These are phyloP conservation scores for Leucoptera coffeella DNA, from an alignment of 2,888 invertebrate genomes.

Conservation along the genomic window DNA sequence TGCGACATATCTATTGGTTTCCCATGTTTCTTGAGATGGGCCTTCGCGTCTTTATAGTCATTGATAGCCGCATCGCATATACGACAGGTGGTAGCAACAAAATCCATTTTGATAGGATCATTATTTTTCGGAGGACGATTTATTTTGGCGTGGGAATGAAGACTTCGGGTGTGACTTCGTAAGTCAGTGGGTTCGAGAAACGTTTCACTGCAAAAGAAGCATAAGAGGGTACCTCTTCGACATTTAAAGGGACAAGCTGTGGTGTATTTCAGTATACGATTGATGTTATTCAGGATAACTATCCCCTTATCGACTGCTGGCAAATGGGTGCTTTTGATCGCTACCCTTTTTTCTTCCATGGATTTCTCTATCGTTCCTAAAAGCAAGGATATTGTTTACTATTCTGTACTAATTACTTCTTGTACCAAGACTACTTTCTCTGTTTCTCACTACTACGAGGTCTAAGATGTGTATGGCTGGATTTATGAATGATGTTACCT, in stretches of 20 bases:
- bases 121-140: slow-evolving; percentile 26
- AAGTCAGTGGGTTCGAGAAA: slow-evolving; percentile 36
- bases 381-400: no score
- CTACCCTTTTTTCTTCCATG: no score
- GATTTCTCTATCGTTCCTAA: no score
- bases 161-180: slow-evolving; percentile 21
- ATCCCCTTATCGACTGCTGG: no score
- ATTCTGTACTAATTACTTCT: no score
- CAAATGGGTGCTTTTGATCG: no score
- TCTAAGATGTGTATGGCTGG: no score
- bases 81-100: slow-evolving; percentile 22
- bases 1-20: slow-evolving; percentile 21
- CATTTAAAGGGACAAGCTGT: slow-evolving; percentile 44
- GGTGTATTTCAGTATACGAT: slow-evolving; percentile 22
- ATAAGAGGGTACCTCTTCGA: slow-evolving; percentile 32
- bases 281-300: slow-evolving; percentile 33
- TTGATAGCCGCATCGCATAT: slow-evolving; percentile 18
- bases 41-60: slow-evolving; percentile 23
- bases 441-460: no score
- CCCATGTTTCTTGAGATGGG: slow-evolving; percentile 23
- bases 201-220: slow-evolving; percentile 32
- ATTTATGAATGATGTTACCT: no score
- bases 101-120: slow-evolving; percentile 39
- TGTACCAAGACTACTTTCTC: no score
- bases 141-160: slow-evolving; percentile 19